Conservation (phyloP, 2,888 invertebrate genomes). For the Cheilosia impressa region DNA sequence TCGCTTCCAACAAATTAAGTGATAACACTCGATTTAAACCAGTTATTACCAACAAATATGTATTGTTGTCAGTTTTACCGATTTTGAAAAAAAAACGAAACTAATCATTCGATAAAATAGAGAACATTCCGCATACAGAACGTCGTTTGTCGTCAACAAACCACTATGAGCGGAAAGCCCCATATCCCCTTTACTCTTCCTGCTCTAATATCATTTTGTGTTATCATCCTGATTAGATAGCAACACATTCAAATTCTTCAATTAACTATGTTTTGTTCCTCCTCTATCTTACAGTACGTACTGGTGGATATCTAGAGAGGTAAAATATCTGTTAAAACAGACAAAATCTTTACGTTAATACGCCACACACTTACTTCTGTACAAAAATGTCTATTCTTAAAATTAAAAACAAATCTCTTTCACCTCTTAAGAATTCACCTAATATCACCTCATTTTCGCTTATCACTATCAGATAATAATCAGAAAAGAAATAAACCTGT, state of each 20-base stretch:
- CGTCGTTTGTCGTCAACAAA: not conserved
- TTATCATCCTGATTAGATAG: constrained; percentile 69
- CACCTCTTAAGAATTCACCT: constrained; percentile 17
- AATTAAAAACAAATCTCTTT: constrained; percentile 17
- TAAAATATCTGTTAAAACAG: not conserved
- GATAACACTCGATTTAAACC: constrained; percentile 48
- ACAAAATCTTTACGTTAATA: constrained; percentile 19
- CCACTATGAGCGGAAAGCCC: constrained; percentile 16
- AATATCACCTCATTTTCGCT: constrained; percentile 25
- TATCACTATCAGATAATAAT: constrained; percentile 65
- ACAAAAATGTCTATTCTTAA: not conserved
- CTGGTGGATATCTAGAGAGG: not conserved
- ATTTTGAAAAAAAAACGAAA: constrained; percentile 6
- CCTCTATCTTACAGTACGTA: constrained; percentile 4
- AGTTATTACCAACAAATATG: constrained; percentile 39
- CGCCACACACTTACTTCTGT: not conserved
- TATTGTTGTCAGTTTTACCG: constrained; percentile 10
- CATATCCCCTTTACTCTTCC: constrained; percentile 4
- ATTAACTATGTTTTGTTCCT: constrained; percentile 61
- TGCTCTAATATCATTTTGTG: constrained; percentile 44
- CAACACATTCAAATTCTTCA: constrained; percentile 68
- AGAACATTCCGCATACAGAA: constrained; percentile 12
- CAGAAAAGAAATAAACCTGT: constrained; percentile 46
- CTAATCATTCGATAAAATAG: constrained; percentile 28
- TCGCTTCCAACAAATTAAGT: constrained; percentile 18